Percentiles rank a stretch among this genome's conserved stretches.
These are phyloP conservation scores for Melanocharis versteri DNA, from an alignment of 2,113 vertebrate species.

Conservation along the genomic window DNA sequence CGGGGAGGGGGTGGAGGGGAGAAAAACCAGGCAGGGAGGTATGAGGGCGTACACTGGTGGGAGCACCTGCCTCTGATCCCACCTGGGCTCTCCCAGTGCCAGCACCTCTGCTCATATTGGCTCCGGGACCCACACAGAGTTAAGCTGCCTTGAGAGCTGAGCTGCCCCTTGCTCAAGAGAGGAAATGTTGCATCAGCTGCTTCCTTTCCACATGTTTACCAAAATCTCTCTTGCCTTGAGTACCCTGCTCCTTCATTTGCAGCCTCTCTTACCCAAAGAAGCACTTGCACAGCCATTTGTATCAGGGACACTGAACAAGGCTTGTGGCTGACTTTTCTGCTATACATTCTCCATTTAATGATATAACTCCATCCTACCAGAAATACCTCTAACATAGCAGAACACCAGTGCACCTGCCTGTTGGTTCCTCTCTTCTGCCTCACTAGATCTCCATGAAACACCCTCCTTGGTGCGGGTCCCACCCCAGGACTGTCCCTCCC, in stretches of 20 bases:
- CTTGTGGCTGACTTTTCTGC: neutral
- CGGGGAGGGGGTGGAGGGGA: neutral
- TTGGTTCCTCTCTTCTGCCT: neutral
- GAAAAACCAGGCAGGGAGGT: neutral
- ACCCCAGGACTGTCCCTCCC: neutral
- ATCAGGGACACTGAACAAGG: neutral
- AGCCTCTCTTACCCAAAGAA: neutral
- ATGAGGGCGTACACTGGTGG: neutral
- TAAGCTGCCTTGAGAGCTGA: neutral
- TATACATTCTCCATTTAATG: neutral
- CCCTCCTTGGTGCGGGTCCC: fast-evolving
- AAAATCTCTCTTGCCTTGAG: neutral
- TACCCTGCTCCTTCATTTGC: neutral
- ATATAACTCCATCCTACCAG: neutral
- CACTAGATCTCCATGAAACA: neutral
- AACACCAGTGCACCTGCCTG: neutral
- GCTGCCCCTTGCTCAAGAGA: neutral
- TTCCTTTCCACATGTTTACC: neutral
- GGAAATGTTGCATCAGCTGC: neutral
- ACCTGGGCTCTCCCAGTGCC: neutral
- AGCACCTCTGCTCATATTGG: neutral
- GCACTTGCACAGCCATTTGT: neutral
- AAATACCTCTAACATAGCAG: neutral
- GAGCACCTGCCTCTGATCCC: neutral
- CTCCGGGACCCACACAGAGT: neutral